These are phyloP conservation scores for Elysia crispata DNA, from an alignment of 2,888 invertebrate species.

Conservation along the genomic window DNA sequence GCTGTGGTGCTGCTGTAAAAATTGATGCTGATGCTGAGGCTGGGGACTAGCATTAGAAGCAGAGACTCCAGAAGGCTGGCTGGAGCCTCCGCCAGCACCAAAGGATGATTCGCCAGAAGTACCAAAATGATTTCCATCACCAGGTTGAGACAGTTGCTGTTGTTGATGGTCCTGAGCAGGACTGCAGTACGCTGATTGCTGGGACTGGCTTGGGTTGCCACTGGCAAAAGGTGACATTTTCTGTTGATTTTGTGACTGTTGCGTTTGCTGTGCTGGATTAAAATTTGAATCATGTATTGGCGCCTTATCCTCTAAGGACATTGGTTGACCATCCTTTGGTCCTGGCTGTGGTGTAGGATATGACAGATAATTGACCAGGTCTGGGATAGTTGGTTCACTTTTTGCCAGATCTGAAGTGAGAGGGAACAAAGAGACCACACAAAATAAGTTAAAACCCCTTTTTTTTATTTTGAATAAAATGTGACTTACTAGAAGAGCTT, in stretches of 20 bases:
- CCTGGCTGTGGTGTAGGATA: conserved; percentile 33
- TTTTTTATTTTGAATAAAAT: too few relatives aligned
- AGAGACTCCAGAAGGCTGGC: too few relatives aligned
- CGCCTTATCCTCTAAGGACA: conserved; percentile 21
- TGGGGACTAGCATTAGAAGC: too few relatives aligned
- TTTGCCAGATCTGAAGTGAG: conserved; percentile 29
- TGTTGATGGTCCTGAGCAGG: not conserved
- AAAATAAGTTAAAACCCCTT: not conserved
- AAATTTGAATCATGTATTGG: not conserved
- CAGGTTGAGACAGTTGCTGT: not conserved
- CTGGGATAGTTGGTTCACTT: conserved; percentile 39
- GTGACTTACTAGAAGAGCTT: too few relatives aligned
- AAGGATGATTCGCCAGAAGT: too few relatives aligned
- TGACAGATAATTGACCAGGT: conserved; percentile 39
- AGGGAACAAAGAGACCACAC: too few relatives aligned
- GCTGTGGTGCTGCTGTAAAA: conserved; percentile 6
- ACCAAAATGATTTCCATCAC: too few relatives aligned
- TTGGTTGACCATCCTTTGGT: conserved; percentile 18
- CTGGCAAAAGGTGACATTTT: not conserved
- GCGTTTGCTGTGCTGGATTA: not conserved
- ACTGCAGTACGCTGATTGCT: not conserved
- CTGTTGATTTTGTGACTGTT: conserved; percentile 12
- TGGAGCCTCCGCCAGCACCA: too few relatives aligned
- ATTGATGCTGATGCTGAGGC: conserved; percentile 26
- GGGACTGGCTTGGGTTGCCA: not conserved